phyloP scores from a whole-genome alignment of 2,113 vertebrate species.

The Notiomystis cincta region DNA sequence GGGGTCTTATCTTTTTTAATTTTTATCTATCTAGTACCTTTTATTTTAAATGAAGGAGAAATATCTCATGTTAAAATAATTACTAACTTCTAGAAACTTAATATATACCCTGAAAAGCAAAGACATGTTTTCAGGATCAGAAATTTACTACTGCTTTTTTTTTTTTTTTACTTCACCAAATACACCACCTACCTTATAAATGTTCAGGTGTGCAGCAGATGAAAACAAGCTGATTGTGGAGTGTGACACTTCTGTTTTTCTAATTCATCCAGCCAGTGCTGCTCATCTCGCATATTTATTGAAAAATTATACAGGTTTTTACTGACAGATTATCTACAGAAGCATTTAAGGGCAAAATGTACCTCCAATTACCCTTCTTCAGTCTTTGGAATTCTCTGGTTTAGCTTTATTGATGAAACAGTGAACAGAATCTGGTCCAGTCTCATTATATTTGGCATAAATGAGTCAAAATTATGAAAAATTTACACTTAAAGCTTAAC shows the following conservation, averaged over 20 bases:
- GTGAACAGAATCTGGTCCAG: background rate
- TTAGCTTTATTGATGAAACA: background rate
- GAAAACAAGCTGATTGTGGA: background rate
- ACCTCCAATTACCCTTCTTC: background rate
- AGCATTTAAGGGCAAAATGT: background rate
- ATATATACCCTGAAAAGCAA: background rate
- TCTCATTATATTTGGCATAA: background rate
- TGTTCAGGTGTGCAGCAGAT: background rate
- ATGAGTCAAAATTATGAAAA: background rate
- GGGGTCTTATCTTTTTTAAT: background rate
- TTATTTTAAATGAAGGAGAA: background rate
- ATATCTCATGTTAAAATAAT: background rate
- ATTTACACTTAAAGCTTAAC: background rate
- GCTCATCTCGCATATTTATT: background rate
- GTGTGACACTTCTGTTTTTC: background rate
- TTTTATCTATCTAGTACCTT: background rate
- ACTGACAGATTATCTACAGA: background rate
- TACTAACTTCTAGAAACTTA: background rate
- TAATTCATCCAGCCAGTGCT: background rate
- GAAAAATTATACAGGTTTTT: background rate
- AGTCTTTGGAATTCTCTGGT: background rate
- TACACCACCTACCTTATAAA: background rate
- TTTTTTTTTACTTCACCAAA: background rate
- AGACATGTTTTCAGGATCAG: background rate
- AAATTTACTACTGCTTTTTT: background rate